Base-by-base conservation (phyloP, 2,888 invertebrate genomes). In the Baccha elongata region DNA sequence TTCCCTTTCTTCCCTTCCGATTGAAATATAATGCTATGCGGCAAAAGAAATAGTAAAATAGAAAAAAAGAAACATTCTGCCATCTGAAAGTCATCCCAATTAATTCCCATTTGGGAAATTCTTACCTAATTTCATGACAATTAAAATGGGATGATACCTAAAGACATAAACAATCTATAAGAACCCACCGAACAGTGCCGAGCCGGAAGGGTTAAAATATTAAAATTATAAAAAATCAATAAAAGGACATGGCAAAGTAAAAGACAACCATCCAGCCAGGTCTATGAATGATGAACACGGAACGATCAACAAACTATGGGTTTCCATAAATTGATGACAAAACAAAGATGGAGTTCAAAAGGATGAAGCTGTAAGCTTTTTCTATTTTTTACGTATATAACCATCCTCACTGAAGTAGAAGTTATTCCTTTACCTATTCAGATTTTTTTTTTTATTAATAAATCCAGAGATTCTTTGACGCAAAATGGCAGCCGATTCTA, bases 181-280 rank as follows among this genome's bases (percentile, higher is more conserved):
- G 35, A 15, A n/a, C 21, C 21, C 35, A 1, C 53, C n/a, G n/a
- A n/a, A n/a, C n/a, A n/a, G n/a, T n/a, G 1, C 64, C 48, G 7
- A 40, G 17, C 75, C 75, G 65, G 76, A 76, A 81, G 76, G 81
- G 81, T 71, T 81, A 62, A 80, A 64, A 62, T 48, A 53, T 17
- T n/a, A 52, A 75, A 76, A 81, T 71, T 71, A 75, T 74, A 62
- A 81, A 81, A 81, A 81, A 81, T 81, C 81, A 81, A 81, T 81
- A 76, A 72, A 75, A 67, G 65, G 71, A 69, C 80, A 64, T 26
- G 7, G 32, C 23, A 21, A 44, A 1, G 65, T 17, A 3, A 23
- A 65, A 26, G 32, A 35, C 76, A 71, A 35, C 53, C 76, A 69
- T 62, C 26, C 35, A 19, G 19, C 26, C 8, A 23, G 10, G 32